Conservation (phyloP, 2,113 vertebrate species). For the Lethenteron reissneri region DNA sequence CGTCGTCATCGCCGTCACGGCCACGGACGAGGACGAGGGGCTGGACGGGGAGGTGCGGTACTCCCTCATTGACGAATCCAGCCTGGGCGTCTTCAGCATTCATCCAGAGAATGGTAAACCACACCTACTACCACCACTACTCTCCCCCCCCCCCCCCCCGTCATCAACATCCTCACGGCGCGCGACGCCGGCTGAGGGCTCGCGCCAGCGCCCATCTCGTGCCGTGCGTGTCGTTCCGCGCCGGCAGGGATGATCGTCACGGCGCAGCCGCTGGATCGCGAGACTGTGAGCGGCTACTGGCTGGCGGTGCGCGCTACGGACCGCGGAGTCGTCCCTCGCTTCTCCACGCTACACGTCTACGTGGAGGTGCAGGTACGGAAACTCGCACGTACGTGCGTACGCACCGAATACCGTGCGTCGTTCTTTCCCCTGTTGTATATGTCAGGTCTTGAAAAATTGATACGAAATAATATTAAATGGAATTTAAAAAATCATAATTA, state of each 20-base stretch:
- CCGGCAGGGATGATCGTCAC: slow-evolving; percentile 61
- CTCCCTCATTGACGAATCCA: slow-evolving; percentile 72
- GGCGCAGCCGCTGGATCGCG: slow-evolving; percentile 62
- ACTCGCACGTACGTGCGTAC: slow-evolving; percentile 68
- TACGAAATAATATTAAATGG: no score
- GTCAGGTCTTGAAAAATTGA: no score
- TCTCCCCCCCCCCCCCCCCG: no score
- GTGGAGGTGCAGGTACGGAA: slow-evolving; percentile 82
- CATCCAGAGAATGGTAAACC: slow-evolving; percentile 76
- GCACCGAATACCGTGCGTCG: slow-evolving; percentile 61
- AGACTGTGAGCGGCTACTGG: slow-evolving; percentile 78
- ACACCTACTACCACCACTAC: no score
- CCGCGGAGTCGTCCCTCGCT: slow-evolving; percentile 64
- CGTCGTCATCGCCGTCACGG: slow-evolving; percentile 55
- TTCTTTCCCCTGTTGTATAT: slow-evolving; percentile 16
- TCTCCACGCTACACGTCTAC: slow-evolving; percentile 62
- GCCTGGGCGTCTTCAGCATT: slow-evolving; percentile 62
- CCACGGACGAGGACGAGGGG: slow-evolving; percentile 56
- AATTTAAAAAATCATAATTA: slow-evolving; percentile 56
- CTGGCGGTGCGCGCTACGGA: slow-evolving; percentile 76
- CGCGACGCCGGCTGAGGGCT: no score
- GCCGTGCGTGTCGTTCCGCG: no score
- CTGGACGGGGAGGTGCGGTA: slow-evolving; percentile 83
- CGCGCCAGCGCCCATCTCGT: no score
- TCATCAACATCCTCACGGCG: no score